Evolutionary conservation across 2,888 invertebrate species (phyloP), one percentile per base, ranked within the genome.

Genomic region (Xylocampa areola): DNA sequence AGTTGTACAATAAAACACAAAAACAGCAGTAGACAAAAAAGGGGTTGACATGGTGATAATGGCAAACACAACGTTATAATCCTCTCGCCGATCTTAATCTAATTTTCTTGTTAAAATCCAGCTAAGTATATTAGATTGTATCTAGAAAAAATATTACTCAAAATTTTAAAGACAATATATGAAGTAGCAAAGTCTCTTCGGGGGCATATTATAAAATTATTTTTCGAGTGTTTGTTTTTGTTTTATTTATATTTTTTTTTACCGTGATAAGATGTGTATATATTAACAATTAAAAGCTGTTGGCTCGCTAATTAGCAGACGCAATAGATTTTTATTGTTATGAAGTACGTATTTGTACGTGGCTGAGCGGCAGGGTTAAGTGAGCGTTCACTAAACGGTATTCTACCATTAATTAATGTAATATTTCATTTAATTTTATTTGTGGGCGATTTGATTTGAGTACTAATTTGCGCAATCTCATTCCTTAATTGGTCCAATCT

Each of bases 401-500:
- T 10, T 25, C 25, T 25, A 14, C 11, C 4, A 41, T 14, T 6
- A 45, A 21, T 21, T 25, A 29, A 32, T 7, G 6, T 41, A 41
- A 47, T 37, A 47, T 65, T 58, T 41, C 11, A 5, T 6, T 6
- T 13, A 44, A 29, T 33, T n/a, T n/a, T n/a, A n/a, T n/a, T n/a
- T n/a, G n/a, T n/a, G n/a, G n/a, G n/a, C n/a, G 25, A 23, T 36
- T 29, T 52, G 68, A 59, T 63, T 54, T 40, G 37, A 59, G 33
- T 36, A 36, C 29, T 52, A 49, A 69, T 68, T 72, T 36, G 33
- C 35, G 14, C 36, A 33, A 59, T 35, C 52, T 19, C 36, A 43
- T 25, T 27, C 36, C 32, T 41, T 63, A 68, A 68, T 72, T 57
- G 62, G 57, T 48, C 53, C 37, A 32, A 57, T 53, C 52, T 54